These are phyloP conservation scores for Allophyes oxyacanthae DNA, from an alignment of 2,888 invertebrate genomes.

Conservation along the genomic window DNA sequence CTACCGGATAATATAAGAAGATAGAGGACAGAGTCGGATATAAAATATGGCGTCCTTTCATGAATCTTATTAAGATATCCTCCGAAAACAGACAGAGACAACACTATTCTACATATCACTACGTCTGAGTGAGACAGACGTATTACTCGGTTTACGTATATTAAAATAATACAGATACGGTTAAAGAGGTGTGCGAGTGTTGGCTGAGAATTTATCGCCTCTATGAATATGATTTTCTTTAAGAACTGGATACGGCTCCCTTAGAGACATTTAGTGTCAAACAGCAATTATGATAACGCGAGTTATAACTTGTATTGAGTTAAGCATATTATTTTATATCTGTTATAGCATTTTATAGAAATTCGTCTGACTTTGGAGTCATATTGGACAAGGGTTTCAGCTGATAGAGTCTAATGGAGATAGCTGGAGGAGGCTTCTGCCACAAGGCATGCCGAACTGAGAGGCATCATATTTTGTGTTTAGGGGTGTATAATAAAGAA, in stretches of 20 bases:
- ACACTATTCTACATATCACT: constrained; percentile 55
- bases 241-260: constrained; percentile 82
- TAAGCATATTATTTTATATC: constrained; percentile 18
- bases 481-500: no score
- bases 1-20: constrained; percentile 89
- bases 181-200: constrained; percentile 85
- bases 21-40: constrained; percentile 91
- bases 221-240: constrained; percentile 89
- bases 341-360: neutral
- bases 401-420: no score
- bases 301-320: constrained; percentile 49
- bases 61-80: constrained; percentile 95
- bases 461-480: no score
- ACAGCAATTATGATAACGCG: constrained; percentile 61
- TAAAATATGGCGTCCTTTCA: constrained; percentile 95
- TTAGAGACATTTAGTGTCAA: constrained; percentile 77
- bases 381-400: no score
- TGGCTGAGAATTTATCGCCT: constrained; percentile 82
- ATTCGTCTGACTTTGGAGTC: no score
- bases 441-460: no score
- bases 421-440: no score
- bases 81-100: constrained; percentile 87
- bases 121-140: constrained; percentile 61
- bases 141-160: constrained; percentile 84
- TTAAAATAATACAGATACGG: constrained; percentile 87